Evolutionary conservation across 2,888 invertebrate genomes (phyloP), one percentile per base, ranked within the genome.

Genomic region (Dastarcus helophoroides): DNA sequence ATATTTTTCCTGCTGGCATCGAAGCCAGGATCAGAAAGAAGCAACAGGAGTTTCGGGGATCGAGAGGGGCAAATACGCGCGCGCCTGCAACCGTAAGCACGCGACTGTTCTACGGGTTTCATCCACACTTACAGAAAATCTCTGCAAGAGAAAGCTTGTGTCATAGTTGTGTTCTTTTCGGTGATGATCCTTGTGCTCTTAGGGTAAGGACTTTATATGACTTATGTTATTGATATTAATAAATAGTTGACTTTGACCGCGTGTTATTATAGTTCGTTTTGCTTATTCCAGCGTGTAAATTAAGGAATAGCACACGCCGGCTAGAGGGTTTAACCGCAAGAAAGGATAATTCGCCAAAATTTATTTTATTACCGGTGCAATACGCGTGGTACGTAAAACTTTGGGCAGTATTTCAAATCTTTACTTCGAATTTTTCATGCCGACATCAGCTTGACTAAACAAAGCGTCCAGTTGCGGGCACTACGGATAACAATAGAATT

Each of bases 51-150:
- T 47, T 46, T 48, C 42, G 58, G 51, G 58, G 58, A 58, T 59
- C 56, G 58, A 59, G 58, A 59, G 63, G 63, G 60, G 63, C 61
- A 59, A 62, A 57, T 63, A 60, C 61, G 61, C 65, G 65, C 61
- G 62, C 61, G 62, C 62, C 49, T 59, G 51, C 56, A 41, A 51
- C 50, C 46, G 51, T 47, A 49, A 56, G 58, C 58, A 58, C 58
- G 58, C 61, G 58, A 53, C 53, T 53, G 54, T 54, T 53, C 50
- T 52, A 49, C 51, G 53, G 52, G 50, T 53, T 52, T 50, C 48
- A 44, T 49, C 53, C 54, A 53, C 56, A 56, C 53, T 58, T 51
- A 51, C 47, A 51, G 50, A 45, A 43, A 51, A 51, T 49, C 51
- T 42, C 44, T 43, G 45, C 34, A 42, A 44, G 43, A 41, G 46